Conservation (phyloP, 2,888 invertebrate species). For the Agrochola macilenta region DNA sequence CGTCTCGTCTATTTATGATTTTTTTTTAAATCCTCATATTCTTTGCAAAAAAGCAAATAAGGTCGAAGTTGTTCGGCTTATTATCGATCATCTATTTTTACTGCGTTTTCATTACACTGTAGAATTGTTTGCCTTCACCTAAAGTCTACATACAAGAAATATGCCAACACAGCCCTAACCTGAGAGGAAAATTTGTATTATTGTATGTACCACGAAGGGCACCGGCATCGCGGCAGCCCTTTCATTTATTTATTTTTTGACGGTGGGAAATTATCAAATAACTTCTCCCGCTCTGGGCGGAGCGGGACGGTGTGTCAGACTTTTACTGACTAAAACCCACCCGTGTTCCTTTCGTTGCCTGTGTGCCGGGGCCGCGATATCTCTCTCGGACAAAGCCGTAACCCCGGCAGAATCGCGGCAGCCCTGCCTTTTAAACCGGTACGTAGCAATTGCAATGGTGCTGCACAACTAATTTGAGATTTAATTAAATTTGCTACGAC, state of each 20-base stretch:
- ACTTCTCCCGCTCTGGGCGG: no score
- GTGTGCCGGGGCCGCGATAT: no score
- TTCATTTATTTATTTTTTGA: no score
- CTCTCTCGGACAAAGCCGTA: no score
- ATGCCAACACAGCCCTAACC: neutral
- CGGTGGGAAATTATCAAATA: no score
- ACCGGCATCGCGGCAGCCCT: no score
- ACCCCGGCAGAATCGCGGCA: no score
- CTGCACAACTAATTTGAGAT: constrained; percentile 13
- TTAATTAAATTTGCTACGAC: constrained; percentile 20
- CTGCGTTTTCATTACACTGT: neutral
- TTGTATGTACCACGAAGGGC: neutral
- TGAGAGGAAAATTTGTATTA: constrained; percentile 3
- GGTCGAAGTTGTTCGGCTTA: neutral
- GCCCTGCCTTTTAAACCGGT: neutral
- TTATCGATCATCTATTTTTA: neutral
- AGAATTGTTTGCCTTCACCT: neutral
- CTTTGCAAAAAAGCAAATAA: neutral
- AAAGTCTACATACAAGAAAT: neutral
- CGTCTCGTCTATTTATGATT: neutral
- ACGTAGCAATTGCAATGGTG: neutral
- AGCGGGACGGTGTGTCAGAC: no score
- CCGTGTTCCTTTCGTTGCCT: no score
- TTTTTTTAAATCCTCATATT: no score
- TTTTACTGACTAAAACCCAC: no score